These are phyloP conservation scores for Athene noctua DNA, from an alignment of 2,113 vertebrate species.

Conservation along the genomic window DNA sequence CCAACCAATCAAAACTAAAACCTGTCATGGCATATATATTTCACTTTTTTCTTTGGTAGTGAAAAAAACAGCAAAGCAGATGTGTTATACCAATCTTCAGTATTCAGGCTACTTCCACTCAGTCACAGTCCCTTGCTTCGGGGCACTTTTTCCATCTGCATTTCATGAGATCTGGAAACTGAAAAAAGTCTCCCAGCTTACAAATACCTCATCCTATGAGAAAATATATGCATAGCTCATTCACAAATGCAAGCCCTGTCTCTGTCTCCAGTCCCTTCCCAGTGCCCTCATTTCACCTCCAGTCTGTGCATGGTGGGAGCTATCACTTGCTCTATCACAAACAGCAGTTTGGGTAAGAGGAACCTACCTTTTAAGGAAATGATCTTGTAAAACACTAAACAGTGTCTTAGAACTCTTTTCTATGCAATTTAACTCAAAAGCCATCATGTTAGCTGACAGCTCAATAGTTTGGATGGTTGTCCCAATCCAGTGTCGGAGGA, in stretches of 20 bases:
- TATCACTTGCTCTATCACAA: background rate
- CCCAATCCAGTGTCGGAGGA: too few relatives aligned
- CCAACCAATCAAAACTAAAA: background rate
- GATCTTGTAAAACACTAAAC: background rate
- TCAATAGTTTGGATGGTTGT: background rate
- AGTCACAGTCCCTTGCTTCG: background rate
- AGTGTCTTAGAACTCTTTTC: background rate
- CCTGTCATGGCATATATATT: background rate
- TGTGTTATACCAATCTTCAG: background rate
- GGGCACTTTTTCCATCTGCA: background rate
- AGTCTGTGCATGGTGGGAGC: accelerated
- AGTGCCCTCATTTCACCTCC: background rate
- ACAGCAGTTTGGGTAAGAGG: background rate
- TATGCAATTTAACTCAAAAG: background rate
- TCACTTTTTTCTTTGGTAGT: background rate
- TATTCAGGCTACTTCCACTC: background rate
- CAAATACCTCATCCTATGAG: background rate
- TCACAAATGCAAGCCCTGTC: background rate
- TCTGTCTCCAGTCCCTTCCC: background rate
- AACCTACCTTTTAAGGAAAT: background rate
- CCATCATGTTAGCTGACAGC: background rate
- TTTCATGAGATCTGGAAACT: background rate
- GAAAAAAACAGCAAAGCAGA: background rate
- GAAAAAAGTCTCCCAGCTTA: background rate
- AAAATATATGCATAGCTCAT: background rate